Percentiles rank a stretch among this genome's conserved stretches.
phyloP scores from a whole-genome alignment of 2,888 invertebrate species.

The Raillietiella orientalis region DNA sequence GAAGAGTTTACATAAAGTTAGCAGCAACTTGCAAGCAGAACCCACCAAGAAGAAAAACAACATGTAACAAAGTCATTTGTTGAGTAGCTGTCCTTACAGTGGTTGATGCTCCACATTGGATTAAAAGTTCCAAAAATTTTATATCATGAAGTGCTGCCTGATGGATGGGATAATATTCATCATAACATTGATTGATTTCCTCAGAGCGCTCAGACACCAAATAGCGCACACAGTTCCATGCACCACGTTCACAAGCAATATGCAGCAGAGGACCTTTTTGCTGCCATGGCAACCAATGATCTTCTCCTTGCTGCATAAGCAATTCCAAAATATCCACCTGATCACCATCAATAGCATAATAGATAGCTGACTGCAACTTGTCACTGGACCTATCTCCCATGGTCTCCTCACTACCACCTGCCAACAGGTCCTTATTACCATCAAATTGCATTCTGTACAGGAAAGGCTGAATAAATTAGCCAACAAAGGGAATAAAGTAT shows the following conservation, averaged over 20 bases:
- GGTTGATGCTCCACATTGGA: constrained; percentile 28
- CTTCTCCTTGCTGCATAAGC: constrained; percentile 23
- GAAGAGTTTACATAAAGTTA: constrained; percentile 26
- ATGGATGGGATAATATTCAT: constrained; percentile 44
- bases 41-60: constrained; percentile 8
- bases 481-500: constrained; percentile 2
- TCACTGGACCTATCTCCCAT: constrained; percentile 11
- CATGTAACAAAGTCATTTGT: constrained; percentile 23
- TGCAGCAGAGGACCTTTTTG: constrained; percentile 22
- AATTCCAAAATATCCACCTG: constrained; percentile 16
- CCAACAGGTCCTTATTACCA: too few species aligned
- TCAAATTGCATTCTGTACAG: too few species aligned
- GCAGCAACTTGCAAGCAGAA: too few species aligned
- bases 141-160: constrained; percentile 34
- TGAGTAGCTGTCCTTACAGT: constrained; percentile 31
- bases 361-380: constrained; percentile 31
- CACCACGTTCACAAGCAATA: constrained; percentile 31
- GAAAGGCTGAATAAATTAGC: too few species aligned
- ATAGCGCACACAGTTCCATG: constrained; percentile 33
- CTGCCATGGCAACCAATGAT: constrained; percentile 26
- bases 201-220: constrained; percentile 26
- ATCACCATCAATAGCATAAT: constrained; percentile 35
- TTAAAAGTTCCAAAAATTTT: constrained; percentile 20
- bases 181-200: constrained; percentile 32
- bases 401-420: too few species aligned